These are phyloP conservation scores for Seriola dumerili DNA, from an alignment of 2,113 vertebrate species.

Conservation along the genomic window DNA sequence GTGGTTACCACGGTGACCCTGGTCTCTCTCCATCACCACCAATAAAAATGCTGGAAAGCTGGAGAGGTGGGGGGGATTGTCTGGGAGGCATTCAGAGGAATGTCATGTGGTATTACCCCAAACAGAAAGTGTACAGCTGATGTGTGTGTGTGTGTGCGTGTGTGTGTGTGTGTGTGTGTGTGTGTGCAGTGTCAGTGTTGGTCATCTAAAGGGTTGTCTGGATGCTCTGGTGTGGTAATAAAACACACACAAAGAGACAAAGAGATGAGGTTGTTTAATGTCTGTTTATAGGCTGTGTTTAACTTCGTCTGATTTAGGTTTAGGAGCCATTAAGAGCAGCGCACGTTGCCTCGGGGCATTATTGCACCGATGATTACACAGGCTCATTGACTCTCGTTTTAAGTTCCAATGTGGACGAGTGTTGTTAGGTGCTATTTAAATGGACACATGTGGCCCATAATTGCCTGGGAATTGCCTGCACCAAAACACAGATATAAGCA, in stretches of 20 bases:
- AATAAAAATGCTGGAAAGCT: slow-evolving; percentile 63
- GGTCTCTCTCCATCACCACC: slow-evolving; percentile 46
- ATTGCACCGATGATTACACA: slow-evolving; percentile 47
- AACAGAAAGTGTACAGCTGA: slow-evolving; percentile 19
- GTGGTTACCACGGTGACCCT: slow-evolving; percentile 78
- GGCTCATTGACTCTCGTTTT: slow-evolving; percentile 56
- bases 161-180: background rate
- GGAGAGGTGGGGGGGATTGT: slow-evolving; percentile 35
- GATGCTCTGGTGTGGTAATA: slow-evolving; percentile 39
- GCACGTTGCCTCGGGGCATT: slow-evolving; percentile 10
- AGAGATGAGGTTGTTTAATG: slow-evolving; percentile 41
- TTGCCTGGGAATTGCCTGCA: background rate
- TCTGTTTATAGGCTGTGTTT: slow-evolving; percentile 44
- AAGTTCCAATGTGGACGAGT: slow-evolving; percentile 11
- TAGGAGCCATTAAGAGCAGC: slow-evolving; percentile 55
- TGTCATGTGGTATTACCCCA: slow-evolving; percentile 70
- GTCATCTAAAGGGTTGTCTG: slow-evolving; percentile 46
- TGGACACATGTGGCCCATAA: slow-evolving; percentile 12
- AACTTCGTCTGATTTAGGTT: slow-evolving; percentile 58
- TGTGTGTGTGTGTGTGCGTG: background rate
- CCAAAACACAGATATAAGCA: background rate
- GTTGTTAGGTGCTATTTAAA: slow-evolving; percentile 33
- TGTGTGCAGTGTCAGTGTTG: background rate
- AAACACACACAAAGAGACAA: slow-evolving; percentile 52
- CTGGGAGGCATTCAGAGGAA: slow-evolving; percentile 67